Conservation (phyloP, 2,888 invertebrate genomes). For the Drosophila diplacantha region DNA sequence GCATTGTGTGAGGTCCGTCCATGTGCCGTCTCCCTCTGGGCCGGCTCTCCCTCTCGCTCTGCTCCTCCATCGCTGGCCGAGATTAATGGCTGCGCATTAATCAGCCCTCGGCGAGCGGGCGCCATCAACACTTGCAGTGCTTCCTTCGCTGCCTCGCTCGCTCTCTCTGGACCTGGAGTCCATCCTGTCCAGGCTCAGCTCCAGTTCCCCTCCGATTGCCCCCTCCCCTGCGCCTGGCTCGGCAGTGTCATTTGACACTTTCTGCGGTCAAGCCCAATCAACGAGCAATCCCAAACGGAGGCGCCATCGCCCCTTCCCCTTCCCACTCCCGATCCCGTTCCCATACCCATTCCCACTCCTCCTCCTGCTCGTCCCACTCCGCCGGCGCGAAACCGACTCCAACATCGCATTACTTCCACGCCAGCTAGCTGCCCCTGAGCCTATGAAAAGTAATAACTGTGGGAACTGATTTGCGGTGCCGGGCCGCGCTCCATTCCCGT, state of each 20-base stretch:
- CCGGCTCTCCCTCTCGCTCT: neutral
- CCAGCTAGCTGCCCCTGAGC: conserved; percentile 50
- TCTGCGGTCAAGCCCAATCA: conserved; percentile 61
- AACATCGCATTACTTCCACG: conserved; percentile 62
- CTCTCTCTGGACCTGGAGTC: neutral
- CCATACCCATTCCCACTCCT: neutral
- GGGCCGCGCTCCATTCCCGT: conserved; percentile 63
- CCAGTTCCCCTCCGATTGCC: neutral
- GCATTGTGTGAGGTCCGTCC: conserved; percentile 53
- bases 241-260: conserved; percentile 65
- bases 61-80: conserved; percentile 46
- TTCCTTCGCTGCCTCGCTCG: conserved; percentile 29
- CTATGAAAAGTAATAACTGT: conserved; percentile 75
- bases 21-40: neutral
- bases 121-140: conserved; percentile 68
- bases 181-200: neutral
- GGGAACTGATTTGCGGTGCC: conserved; percentile 59
- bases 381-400: conserved; percentile 34
- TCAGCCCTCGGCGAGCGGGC: conserved; percentile 63
- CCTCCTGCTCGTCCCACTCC: neutral
- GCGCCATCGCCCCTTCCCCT: conserved; percentile 54
- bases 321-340: conserved; percentile 1
- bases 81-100: conserved; percentile 78
- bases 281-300: conserved; percentile 56
- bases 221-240: neutral